Percentiles rank a stretch among this genome's conserved stretches.
Conservation (phyloP, 2,888 invertebrate species). For the Melanostoma mellinum region DNA sequence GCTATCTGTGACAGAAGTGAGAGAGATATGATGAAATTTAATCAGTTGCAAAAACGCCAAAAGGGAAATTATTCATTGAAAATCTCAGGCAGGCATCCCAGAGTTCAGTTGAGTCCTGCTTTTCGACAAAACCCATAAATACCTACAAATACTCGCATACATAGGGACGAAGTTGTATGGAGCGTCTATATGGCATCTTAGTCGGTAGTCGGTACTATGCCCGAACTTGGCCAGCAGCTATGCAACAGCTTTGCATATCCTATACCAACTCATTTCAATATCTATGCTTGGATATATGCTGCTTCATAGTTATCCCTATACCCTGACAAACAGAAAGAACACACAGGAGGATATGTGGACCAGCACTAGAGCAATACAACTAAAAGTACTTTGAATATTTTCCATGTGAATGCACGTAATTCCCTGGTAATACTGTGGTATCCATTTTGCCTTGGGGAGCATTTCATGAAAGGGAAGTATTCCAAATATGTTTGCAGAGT, state of each 20-base stretch:
- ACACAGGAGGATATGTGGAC: conserved; percentile 11
- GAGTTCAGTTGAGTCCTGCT: conserved; percentile 33
- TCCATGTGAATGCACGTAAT: conserved; percentile 68
- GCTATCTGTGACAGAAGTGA: conserved; percentile 25
- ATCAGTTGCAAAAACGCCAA: conserved; percentile 70
- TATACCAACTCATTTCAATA: no score
- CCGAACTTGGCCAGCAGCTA: conserved; percentile 46
- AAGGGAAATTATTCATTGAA: conserved; percentile 69
- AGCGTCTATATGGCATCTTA: no score
- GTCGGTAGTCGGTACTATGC: no score
- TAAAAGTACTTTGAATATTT: conserved; percentile 63
- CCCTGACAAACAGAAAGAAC: conserved; percentile 30
- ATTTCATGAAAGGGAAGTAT: conserved; percentile 64
- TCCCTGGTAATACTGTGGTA: conserved; percentile 69
- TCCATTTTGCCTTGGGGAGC: conserved; percentile 59
- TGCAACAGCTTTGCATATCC: conserved; percentile 64
- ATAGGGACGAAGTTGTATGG: no score
- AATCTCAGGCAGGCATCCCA: conserved; percentile 67
- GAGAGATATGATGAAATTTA: conserved; percentile 65
- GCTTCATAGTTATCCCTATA: no score
- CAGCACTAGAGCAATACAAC: conserved; percentile 10
- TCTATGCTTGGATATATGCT: no score
- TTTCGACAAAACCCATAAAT: conserved; percentile 27
- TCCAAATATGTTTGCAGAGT: conserved; percentile 59
- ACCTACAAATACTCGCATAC: not conserved